Conservation (phyloP, 1,140 invertebrate genomes). For the Ladona fulva region DNA sequence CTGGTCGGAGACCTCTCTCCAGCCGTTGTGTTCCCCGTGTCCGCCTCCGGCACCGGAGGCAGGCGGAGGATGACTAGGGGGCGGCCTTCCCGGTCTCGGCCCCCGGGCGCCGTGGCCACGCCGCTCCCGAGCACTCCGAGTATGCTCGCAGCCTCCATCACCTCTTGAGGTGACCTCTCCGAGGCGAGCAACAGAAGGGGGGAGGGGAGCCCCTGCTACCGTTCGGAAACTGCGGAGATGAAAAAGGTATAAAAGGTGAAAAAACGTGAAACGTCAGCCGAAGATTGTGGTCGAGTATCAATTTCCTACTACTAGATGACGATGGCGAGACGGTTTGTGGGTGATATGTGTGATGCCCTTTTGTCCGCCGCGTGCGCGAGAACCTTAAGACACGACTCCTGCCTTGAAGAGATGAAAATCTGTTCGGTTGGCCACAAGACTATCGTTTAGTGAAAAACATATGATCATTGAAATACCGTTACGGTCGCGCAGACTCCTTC, state of each 20-base stretch:
- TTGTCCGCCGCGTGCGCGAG: too few relatives aligned
- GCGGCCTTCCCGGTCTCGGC: conserved; percentile 51
- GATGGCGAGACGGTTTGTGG: too few relatives aligned
- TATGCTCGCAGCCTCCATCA: conserved; percentile 30
- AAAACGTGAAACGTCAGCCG: too few relatives aligned
- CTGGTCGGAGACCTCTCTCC: neutral
- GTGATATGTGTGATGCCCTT: too few relatives aligned
- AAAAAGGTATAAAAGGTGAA: too few relatives aligned
- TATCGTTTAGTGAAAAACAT: conserved; percentile 2
- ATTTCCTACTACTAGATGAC: too few relatives aligned
- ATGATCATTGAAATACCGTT: neutral
- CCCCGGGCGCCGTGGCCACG: conserved; percentile 43
- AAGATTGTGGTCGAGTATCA: too few relatives aligned
- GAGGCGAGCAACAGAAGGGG: conserved; percentile 8
- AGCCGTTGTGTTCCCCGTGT: neutral
- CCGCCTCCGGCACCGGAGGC: conserved; percentile 31
- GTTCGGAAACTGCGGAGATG: neutral
- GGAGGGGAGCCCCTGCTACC: neutral
- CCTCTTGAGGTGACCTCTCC: conserved; percentile 14
- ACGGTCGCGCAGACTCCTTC: neutral
- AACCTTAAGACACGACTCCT: too few relatives aligned
- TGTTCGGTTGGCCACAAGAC: neutral
- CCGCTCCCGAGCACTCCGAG: conserved; percentile 42
- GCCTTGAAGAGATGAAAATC: too few relatives aligned
- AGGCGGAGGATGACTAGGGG: conserved; percentile 52